Conservation (phyloP, 2,113 vertebrate genomes). For the Dicerorhinus sumatrensis region DNA sequence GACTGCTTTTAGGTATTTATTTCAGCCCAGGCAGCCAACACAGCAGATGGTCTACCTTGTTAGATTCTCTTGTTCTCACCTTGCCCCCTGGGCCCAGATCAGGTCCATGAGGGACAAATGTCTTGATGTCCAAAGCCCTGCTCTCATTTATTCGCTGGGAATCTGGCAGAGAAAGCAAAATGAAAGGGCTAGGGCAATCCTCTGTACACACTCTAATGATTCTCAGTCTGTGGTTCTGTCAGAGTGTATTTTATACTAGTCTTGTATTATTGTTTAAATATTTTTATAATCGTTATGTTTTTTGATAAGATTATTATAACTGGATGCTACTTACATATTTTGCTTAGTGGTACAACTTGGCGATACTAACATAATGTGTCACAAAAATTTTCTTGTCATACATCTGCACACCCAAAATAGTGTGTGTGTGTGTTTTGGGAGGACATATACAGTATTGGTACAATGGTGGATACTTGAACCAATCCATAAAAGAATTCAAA, state of each 20-base stretch:
- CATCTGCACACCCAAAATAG: not conserved
- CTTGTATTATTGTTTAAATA: not conserved
- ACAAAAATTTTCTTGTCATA: not conserved
- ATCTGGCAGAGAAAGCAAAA: not conserved
- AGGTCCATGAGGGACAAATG: not conserved
- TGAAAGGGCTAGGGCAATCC: too few species aligned
- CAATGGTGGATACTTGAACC: not conserved
- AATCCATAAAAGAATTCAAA: not conserved
- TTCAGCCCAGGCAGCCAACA: not conserved
- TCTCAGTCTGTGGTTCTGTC: not conserved
- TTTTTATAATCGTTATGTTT: not conserved
- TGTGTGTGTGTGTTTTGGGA: not conserved
- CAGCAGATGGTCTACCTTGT: not conserved
- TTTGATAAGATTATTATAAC: not conserved
- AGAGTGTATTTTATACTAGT: not conserved
- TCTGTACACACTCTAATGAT: not conserved
- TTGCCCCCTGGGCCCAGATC: not conserved
- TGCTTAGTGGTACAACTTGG: not conserved
- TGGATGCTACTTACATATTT: not conserved
- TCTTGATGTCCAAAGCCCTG: not conserved
- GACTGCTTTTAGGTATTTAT: not conserved
- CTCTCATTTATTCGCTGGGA: not conserved
- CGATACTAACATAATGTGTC: not conserved
- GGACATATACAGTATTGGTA: not conserved
- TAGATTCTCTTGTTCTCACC: not conserved